Conservation (phyloP, 2,797 vertebrate species). For the Pipistrellus kuhlii region DNA sequence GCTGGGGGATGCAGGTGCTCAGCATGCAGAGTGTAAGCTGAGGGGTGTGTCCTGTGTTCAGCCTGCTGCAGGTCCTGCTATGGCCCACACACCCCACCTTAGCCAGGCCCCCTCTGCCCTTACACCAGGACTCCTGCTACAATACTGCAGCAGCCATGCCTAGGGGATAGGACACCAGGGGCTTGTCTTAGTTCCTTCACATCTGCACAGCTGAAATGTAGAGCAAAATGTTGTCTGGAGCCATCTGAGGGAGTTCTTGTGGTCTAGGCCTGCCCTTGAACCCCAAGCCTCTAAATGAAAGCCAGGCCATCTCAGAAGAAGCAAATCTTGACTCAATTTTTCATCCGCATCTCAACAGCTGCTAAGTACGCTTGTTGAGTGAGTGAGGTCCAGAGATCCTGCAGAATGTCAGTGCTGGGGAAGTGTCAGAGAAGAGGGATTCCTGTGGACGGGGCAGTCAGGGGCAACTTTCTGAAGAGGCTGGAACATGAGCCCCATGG, state of each 20-base stretch:
- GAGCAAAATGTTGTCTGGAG: neutral
- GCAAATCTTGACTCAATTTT: neutral
- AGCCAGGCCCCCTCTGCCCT: neutral
- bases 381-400: neutral
- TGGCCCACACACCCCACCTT: neutral
- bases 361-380: neutral
- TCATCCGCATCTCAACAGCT: neutral
- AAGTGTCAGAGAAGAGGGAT: neutral
- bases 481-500: neutral
- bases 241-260: neutral
- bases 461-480: neutral
- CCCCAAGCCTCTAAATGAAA: neutral
- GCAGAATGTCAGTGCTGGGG: neutral
- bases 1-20: fast-evolving
- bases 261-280: neutral
- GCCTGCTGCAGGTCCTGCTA: neutral
- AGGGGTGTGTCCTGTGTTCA: neutral
- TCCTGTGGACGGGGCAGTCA: slow-evolving; percentile 34
- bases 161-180: neutral
- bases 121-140: neutral
- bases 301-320: neutral
- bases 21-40: neutral
- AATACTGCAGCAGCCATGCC: fast-evolving
- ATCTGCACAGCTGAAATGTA: neutral
- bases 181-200: neutral